Base-by-base conservation (phyloP, 2,113 vertebrate species). In the Ammodytes dubius region DNA sequence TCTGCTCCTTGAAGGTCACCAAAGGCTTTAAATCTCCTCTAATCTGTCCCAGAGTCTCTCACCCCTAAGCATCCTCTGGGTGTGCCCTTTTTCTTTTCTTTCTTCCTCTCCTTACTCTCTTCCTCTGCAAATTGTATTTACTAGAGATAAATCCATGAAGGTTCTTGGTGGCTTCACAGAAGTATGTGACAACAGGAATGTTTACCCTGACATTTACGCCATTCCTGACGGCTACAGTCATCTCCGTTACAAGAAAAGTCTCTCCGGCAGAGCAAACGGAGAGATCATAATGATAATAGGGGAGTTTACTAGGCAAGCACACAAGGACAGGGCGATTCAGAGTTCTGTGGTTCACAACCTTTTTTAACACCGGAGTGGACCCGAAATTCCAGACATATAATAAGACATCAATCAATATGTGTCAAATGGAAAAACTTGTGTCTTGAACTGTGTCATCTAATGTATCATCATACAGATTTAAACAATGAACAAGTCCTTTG, bases 311-410 rank as follows among this genome's bases (percentile, higher is more conserved):
- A 67, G 84, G 78, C 71, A 87, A 2, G 27, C 27, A 27, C 78
- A 74, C 42, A 27, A 70, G 82, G 67, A 78, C 82, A 82, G 6
- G 71, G 70, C 8, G 74, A 58, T 73, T 40, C 43, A 1, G 49
- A 84, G 85, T 81, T 88, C 85, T 88, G 70, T 6, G 78, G 90
- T 89, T 93, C 85, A 79, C 61, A 82, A 85, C 79, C 86, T 84
- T 83, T 71, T 81, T 77, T 68, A 78, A 77, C 63, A 63, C 27
- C 11, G 4, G 50, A 50, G 58, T 46, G 71, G 70, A 84, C 27
- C 5, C 53, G 53, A 88, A 87, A 91, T 90, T 91, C 86, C 82
- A 79, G 27, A 27, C 27, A 27, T 27, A 27, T 27, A 27, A 27
- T 27, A 64, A 77, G 70, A 65, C 73, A 83, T 63, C n/a, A n/a